Conservation (phyloP, 2,888 invertebrate genomes). For the Boloria euphrosyne region DNA sequence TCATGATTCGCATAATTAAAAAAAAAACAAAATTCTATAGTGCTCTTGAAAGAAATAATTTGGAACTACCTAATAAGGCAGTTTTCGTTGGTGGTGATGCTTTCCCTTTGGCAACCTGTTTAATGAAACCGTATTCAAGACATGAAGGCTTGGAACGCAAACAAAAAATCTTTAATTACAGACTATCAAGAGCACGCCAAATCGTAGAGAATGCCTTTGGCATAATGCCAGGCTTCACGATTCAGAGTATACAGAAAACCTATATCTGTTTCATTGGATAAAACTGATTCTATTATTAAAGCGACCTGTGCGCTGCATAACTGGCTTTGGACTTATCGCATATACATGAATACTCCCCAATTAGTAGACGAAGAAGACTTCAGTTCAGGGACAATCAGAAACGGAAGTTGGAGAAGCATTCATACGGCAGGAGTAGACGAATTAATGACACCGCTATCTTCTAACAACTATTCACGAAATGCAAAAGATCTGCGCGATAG, state of each 20-base stretch:
- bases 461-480: slow-evolving; percentile 46
- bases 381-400: slow-evolving; percentile 43
- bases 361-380: slow-evolving; percentile 41
- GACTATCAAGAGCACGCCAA: slow-evolving; percentile 42
- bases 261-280: slow-evolving; percentile 41
- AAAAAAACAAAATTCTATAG: slow-evolving; percentile 34
- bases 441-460: slow-evolving; percentile 44
- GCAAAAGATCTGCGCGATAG: slow-evolving; percentile 42
- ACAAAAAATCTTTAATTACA: slow-evolving; percentile 42
- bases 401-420: slow-evolving; percentile 44
- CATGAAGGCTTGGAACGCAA: slow-evolving; percentile 40
- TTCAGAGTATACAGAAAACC: slow-evolving; percentile 43
- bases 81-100: slow-evolving; percentile 43
- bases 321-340: slow-evolving; percentile 33
- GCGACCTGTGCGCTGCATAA: slow-evolving; percentile 44
- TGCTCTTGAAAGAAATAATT: slow-evolving; percentile 42
- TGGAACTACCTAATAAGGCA: slow-evolving; percentile 39
- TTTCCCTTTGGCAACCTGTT: slow-evolving; percentile 35
- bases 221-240: slow-evolving; percentile 42
- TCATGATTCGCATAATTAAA: slow-evolving; percentile 8
- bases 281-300: slow-evolving; percentile 42
- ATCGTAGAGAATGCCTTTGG: slow-evolving; percentile 42
- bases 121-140: slow-evolving; percentile 43
- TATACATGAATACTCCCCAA: slow-evolving; percentile 18
- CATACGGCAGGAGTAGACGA: slow-evolving; percentile 42